phyloP scores from a whole-genome alignment of 2,113 vertebrate genomes.

The Platichthys stellatus region DNA sequence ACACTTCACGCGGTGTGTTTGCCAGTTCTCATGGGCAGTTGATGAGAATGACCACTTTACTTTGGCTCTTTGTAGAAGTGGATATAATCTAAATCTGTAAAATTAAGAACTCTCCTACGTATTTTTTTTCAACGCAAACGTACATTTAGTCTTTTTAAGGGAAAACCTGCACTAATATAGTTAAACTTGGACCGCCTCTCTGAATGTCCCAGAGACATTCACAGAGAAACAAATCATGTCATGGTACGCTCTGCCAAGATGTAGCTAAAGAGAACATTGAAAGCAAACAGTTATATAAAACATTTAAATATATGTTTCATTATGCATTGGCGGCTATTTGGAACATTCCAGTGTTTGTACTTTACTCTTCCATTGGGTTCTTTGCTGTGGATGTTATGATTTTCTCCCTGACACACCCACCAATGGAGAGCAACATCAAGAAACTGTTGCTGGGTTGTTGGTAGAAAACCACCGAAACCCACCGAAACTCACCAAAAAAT shows the following conservation, averaged over 20 bases:
- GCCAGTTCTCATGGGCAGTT: constrained; percentile 60
- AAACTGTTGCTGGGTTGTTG: constrained; percentile 19
- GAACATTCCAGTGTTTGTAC: constrained; percentile 18
- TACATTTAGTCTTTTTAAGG: neutral
- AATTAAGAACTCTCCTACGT: constrained; percentile 9
- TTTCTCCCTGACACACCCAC: constrained; percentile 41
- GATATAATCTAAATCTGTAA: constrained; percentile 44
- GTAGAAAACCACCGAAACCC: neutral
- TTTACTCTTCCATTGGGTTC: constrained; percentile 28
- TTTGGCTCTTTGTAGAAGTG: constrained; percentile 47
- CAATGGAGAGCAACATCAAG: constrained; percentile 14
- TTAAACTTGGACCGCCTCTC: neutral
- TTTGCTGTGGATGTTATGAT: constrained; percentile 17
- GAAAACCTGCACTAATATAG: constrained; percentile 28
- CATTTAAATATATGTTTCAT: constrained; percentile 35
- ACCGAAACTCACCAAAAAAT: neutral
- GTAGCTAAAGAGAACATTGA: constrained; percentile 27
- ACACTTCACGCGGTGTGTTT: constrained; percentile 56
- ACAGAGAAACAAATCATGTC: constrained; percentile 16
- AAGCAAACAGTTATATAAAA: constrained; percentile 6
- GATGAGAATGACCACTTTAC: constrained; percentile 50
- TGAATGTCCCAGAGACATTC: constrained; percentile 7
- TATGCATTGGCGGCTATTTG: constrained; percentile 11
- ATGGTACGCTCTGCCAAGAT: constrained; percentile 6
- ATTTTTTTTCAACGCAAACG: neutral